Base-by-base conservation (phyloP, 2,113 vertebrate genomes). In the Rhinoderma darwinii region DNA sequence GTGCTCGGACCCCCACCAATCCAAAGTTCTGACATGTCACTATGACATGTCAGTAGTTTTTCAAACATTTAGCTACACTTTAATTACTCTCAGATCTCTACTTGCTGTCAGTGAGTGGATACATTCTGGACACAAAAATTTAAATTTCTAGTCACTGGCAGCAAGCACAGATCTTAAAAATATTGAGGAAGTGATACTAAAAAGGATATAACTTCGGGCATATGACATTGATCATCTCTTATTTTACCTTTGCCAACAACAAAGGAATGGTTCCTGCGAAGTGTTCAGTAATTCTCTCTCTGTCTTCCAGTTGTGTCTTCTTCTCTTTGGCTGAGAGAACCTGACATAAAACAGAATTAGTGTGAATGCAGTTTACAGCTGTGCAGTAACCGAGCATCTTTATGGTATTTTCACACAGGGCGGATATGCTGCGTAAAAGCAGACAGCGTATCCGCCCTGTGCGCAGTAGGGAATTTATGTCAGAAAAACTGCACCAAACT, bases 241-340 rank as follows among this genome's bases (percentile, higher is more conserved):
- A 88, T 68, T 25, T 89, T 91, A 98, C 97, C 96, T 98, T 97
- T 80, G 93, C 93, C 90, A 98, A 93, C 85, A 98, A 93, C 86
- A 92, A 90, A 88, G 96, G 96, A 90, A 98, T 95, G 89, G 92
- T 92, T 70, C 61, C 37, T 83, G 95, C 90, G 89, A 97, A 95
- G 90, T 96, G 95, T 82, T 96, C 92, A n/a, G 97, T 98, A 88
- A 98, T 93, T 91, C 92, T 95, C 2, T 89, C 72, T 87, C 95
- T 94, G 91, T 97, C 97, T 41, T 97, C 96, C 15, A 88, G 77
- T 89, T 96, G 97, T 61, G 90, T 75, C 88, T 95, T 97, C 91
- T 94, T 97, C 86, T 98, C 97, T 90, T 92, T 96, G 83, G 90
- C 88, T 61, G 92, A 94, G 43, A 92, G 87, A 86, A 92, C 82